Evolutionary conservation across 2,797 vertebrate species (phyloP), one percentile per base, ranked within the genome.

Genomic region (Margarornis squamiger): DNA sequence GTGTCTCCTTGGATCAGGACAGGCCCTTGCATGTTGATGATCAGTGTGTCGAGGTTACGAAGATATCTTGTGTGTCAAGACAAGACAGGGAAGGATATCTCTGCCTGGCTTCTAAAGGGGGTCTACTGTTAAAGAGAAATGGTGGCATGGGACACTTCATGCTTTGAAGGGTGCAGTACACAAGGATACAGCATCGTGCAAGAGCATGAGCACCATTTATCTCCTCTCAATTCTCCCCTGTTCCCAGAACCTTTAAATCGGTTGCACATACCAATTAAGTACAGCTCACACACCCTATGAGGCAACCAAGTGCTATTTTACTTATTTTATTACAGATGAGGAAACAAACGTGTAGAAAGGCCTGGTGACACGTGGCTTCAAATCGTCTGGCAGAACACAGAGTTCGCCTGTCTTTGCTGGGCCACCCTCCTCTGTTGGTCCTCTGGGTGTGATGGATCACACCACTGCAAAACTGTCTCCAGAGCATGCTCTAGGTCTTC

Each of bases 291-390:
- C 95, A 78, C 87, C 95, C 94, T 96, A 6, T 96, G 95, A 94
- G 36, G 95, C 93, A 96, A 91, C 89, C 68, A 74, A 75, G 65
- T 78, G 51, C 58, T 94, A 63, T 95, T 97, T 88, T 93, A 92
- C 90, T 94, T 95, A 29, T 94, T 97, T 97, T 95, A 95, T 95
- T 95, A 41, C 6, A 7, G 87, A 80, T 96, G 84, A 78, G 51
- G 91, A 96, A 97, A 97, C 72, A 93, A 91, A 86, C 7, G 4
- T 95, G 92, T 94, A 59, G 92, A 94, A 93, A 92, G 78, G 61
- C 54, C 51, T 77, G 39, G 27, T 26, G 78, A 88, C 96, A 94
- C 62, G 32, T 93, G 91, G 84, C 84, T 83, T 38, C 68, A 74
- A 82, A 82, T 76, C 75, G 54, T 83, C 68, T 54, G 51, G 68